Conservation (phyloP, 2,797 vertebrate genomes). For the Xyrichtys novacula region DNA sequence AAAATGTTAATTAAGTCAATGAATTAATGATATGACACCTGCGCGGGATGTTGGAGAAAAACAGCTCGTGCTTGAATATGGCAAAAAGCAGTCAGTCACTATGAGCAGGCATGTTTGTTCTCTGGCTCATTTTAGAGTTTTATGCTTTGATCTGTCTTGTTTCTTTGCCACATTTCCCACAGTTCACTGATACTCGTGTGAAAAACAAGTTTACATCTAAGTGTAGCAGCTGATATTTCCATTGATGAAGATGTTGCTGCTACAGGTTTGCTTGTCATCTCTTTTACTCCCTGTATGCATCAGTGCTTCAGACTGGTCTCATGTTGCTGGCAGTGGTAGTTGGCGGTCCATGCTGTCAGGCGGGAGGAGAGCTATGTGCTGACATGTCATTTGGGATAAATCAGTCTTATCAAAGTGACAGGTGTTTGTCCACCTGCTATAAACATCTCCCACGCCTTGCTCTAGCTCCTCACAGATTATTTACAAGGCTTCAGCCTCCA, state of each 20-base stretch:
- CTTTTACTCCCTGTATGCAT: constrained; percentile 24
- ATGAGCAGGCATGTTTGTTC: too few relatives aligned
- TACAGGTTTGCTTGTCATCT: constrained; percentile 37
- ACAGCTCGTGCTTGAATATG: too few relatives aligned
- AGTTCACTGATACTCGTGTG: not conserved
- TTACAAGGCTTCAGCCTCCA: constrained; percentile 79
- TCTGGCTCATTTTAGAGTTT: too few relatives aligned
- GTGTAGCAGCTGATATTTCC: constrained; percentile 18
- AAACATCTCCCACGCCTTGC: constrained; percentile 85
- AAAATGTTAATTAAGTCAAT: too few relatives aligned
- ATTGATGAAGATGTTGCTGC: constrained; percentile 47
- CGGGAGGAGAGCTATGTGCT: constrained; percentile 85
- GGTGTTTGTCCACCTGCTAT: constrained; percentile 93
- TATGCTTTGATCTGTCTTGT: too few relatives aligned
- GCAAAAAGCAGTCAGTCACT: too few relatives aligned
- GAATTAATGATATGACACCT: too few relatives aligned
- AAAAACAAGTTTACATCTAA: not conserved
- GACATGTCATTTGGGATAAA: constrained; percentile 88
- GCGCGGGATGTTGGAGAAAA: too few relatives aligned
- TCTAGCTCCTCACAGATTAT: constrained; percentile 79
- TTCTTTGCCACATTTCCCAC: too few relatives aligned
- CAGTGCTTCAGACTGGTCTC: constrained; percentile 34
- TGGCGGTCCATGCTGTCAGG: constrained; percentile 65
- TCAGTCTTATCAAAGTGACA: constrained; percentile 89
- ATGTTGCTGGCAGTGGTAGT: constrained; percentile 29